Evolutionary conservation across 2,888 invertebrate species (phyloP).

Genomic region (Ditula angustiorana): DNA sequence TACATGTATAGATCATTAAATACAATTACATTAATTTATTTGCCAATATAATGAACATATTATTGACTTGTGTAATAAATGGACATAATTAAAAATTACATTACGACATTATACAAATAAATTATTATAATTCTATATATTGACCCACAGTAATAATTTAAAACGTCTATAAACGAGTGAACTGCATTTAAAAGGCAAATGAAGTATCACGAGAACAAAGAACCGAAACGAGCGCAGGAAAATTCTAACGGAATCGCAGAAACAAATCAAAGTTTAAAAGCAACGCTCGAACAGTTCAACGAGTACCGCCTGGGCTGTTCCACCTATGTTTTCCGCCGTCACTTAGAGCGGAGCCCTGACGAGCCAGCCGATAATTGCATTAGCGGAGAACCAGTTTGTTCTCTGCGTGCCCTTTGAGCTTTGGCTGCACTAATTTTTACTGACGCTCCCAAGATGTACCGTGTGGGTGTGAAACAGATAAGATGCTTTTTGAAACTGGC

Average conservation of each 20-base stretch:
- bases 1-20: background rate
- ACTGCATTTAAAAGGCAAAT: background rate
- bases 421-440: constrained; percentile 68
- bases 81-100: too few relatives aligned
- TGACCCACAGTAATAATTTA: background rate
- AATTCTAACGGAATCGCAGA: background rate
- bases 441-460: constrained; percentile 47
- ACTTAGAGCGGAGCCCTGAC: constrained; percentile 60
- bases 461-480: constrained; percentile 35
- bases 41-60: too few relatives aligned
- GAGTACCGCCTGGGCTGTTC: constrained; percentile 20
- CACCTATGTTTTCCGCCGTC: constrained; percentile 43
- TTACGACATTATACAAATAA: too few relatives aligned
- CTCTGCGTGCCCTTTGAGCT: constrained; percentile 64
- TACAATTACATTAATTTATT: constrained; percentile 6
- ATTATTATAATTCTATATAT: too few relatives aligned
- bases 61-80: too few relatives aligned
- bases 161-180: background rate
- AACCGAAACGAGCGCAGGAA: background rate
- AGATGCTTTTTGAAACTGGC: constrained; percentile 15
- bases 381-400: constrained; percentile 68
- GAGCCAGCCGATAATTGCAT: constrained; percentile 68
- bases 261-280: constrained; percentile 23
- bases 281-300: constrained; percentile 9
- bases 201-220: background rate